Evolutionary conservation across 2,797 vertebrate species (phyloP), one percentile per base, ranked within the genome.

Genomic region (Mus caroli): DNA sequence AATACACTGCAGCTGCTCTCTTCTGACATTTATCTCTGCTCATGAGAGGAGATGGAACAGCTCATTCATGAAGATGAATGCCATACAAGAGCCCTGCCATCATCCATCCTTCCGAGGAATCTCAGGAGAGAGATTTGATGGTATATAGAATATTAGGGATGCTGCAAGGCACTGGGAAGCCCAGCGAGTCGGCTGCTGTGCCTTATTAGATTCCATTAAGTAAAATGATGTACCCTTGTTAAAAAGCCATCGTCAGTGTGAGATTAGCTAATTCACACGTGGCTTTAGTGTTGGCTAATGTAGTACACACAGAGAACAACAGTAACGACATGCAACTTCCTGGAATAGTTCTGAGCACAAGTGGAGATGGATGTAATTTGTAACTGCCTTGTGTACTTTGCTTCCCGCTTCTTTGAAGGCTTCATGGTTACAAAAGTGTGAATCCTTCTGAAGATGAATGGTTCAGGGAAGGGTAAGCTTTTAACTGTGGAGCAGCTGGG

Each of bases 61-160:
- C 90, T 98, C 96, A 92, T 94, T 98, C 97, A 97, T 94, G 94
- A 98, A 98, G 98, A 98, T 87, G 96, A 90, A 98, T 98, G 97
- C 58, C 96, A 88, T 94, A 93, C 87, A 71, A 84, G 95, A 78
- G 79, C 86, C 87, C 91, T 87, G 97, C 95, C 93, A 58, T 89
- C 0, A 1, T 0, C 0, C 93, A 86, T 96, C 96, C 96, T 97
- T 94, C 93, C 37, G 5, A 9, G 40, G 54, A 3, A 86, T 96
- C 97, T 98, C 97, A 62, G 17, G 94, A 96, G 76, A 88, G 96
- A 97, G 56, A 91, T 97, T 95, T 96, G 96, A n/a, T 84, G 37
- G 97, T 93, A 71, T 0, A 1, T 78, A 90, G 97, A 92, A 80
- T 95, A 96, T 98, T 95, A 97, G 97, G 92, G 92, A 95, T 0